Percentiles rank a stretch among this genome's conserved stretches.
Conservation (phyloP, 2,888 invertebrate species). For the Aleiodes leptofemur region DNA sequence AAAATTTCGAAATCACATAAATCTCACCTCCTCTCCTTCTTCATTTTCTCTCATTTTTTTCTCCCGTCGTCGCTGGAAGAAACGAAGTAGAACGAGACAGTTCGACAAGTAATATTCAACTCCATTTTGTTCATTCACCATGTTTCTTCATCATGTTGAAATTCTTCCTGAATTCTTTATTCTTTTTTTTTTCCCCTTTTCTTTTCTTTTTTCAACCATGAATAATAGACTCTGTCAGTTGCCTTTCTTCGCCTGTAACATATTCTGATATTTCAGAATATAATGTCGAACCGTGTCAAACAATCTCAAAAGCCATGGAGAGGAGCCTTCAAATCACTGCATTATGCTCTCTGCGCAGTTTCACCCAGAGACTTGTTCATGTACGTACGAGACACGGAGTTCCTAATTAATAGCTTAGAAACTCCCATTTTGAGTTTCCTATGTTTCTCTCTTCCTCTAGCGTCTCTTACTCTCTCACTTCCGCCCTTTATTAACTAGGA, state of each 20-base stretch:
- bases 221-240: too few species aligned
- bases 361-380: constrained; percentile 3
- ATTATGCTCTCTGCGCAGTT: background rate
- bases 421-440: constrained; percentile 35
- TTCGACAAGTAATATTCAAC: too few species aligned
- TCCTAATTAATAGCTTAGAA: constrained; percentile 32
- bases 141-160: too few species aligned
- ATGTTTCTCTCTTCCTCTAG: background rate
- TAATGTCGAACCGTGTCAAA: too few species aligned
- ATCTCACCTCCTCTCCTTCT: background rate
- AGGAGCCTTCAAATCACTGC: background rate
- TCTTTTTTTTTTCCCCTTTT: too few species aligned
- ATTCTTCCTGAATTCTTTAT: too few species aligned
- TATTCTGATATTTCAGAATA: too few species aligned
- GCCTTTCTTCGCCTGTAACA: too few species aligned
- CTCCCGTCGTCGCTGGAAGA: background rate
- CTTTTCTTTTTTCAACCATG: too few species aligned
- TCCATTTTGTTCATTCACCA: too few species aligned
- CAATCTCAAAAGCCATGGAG: too few species aligned
- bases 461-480: background rate
- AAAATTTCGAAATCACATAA: background rate
- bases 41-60: background rate
- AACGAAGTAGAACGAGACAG: too few species aligned
- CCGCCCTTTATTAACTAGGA: constrained; percentile 1
- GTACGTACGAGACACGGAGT: constrained; percentile 21